Conservation (phyloP, 2,113 vertebrate genomes). For the Chionis minor region DNA sequence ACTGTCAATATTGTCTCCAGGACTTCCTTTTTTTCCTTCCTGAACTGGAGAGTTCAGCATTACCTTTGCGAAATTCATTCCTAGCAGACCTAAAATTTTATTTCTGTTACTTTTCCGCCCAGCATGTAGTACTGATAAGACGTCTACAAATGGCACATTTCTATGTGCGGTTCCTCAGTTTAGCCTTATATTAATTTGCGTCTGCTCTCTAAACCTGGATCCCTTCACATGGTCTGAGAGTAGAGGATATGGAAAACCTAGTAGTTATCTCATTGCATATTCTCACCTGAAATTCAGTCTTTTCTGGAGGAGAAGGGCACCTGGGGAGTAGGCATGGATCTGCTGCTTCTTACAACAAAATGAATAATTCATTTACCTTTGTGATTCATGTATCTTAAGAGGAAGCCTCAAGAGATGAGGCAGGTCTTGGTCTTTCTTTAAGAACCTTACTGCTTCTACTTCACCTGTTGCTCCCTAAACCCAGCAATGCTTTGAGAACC, state of each 20-base stretch:
- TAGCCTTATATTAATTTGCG: background rate
- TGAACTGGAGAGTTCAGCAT: background rate
- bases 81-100: background rate
- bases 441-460: background rate
- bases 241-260: background rate
- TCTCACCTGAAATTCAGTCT: background rate
- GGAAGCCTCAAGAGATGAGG: background rate
- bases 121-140: background rate
- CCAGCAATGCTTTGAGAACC: background rate
- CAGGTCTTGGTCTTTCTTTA: background rate
- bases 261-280: background rate
- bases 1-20: background rate
- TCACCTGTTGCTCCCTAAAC: background rate
- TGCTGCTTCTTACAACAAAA: background rate
- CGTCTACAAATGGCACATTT: background rate
- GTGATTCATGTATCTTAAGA: background rate
- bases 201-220: background rate
- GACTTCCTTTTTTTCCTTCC: background rate
- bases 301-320: background rate
- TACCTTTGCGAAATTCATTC: background rate
- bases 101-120: background rate
- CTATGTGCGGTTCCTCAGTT: background rate
- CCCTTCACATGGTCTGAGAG: background rate
- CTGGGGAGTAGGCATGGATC: background rate
- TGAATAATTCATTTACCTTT: background rate